Evolutionary conservation across 2,113 vertebrate genomes (phyloP).

Genomic region (Gymnorhina tibicen): DNA sequence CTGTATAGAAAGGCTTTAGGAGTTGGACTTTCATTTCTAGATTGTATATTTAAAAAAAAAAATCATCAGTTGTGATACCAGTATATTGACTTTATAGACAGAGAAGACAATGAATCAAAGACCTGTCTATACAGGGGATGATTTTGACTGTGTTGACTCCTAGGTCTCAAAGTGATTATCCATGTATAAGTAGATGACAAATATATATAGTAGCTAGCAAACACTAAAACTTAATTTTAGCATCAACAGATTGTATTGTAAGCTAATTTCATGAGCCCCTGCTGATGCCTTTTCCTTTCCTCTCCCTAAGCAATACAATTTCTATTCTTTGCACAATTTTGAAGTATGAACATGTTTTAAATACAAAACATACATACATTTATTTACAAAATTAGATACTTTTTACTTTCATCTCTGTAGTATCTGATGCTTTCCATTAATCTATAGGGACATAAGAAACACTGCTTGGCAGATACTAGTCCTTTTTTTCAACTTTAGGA

Average conservation of each 20-base stretch:
- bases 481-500: neutral
- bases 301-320: neutral
- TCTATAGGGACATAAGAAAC: neutral
- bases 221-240: neutral
- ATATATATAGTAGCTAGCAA: neutral
- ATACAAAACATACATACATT: neutral
- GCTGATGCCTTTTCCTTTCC: neutral
- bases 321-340: neutral
- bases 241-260: neutral
- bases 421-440: neutral
- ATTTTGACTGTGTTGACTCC: neutral
- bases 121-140: neutral
- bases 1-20: neutral
- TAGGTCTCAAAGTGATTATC: neutral
- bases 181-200: neutral
- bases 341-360: neutral
- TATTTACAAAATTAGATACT: neutral
- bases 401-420: neutral
- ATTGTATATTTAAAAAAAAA: neutral
- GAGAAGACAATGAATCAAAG: neutral
- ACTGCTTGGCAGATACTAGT: neutral
- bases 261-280: neutral
- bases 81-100: neutral
- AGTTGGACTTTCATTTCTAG: neutral
- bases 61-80: neutral